phyloP scores from a whole-genome alignment of 2,113 vertebrate genomes.

The Tachuris rubrigastra region DNA sequence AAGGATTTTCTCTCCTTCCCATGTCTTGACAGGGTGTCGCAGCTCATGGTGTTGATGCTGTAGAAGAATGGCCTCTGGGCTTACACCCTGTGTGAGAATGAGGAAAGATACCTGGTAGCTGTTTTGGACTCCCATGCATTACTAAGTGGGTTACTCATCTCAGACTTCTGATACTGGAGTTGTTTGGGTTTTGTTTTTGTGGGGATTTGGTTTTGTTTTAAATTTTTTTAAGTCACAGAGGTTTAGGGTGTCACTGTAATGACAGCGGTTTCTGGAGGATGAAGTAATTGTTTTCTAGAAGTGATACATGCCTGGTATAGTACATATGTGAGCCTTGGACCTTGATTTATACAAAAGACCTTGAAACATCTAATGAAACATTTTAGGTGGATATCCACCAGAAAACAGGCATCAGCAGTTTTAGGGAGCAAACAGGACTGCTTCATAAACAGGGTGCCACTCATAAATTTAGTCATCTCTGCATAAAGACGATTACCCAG shows the following conservation, averaged over 20 bases:
- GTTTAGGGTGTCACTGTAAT: neutral
- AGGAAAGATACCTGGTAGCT: neutral
- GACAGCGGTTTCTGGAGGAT: neutral
- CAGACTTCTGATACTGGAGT: neutral
- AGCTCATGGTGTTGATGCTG: rapidly evolving
- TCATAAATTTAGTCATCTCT: neutral
- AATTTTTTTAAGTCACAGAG: neutral
- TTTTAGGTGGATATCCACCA: neutral
- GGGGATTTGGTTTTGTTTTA: neutral
- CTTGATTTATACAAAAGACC: neutral
- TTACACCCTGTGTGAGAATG: neutral
- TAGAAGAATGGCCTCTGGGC: neutral
- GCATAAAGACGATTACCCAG: neutral
- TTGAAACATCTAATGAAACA: neutral
- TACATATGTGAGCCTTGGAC: neutral
- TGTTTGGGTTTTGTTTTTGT: neutral
- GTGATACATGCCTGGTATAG: neutral
- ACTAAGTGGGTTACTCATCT: neutral
- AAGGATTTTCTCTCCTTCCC: neutral
- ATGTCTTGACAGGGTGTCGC: rapidly evolving
- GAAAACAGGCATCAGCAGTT: neutral
- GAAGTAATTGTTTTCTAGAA: neutral
- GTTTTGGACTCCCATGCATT: neutral
- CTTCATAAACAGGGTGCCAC: neutral
- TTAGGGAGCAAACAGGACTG: neutral